Evolutionary conservation across 2,888 invertebrate species (phyloP).

Genomic region (Ethmia dodecea): DNA sequence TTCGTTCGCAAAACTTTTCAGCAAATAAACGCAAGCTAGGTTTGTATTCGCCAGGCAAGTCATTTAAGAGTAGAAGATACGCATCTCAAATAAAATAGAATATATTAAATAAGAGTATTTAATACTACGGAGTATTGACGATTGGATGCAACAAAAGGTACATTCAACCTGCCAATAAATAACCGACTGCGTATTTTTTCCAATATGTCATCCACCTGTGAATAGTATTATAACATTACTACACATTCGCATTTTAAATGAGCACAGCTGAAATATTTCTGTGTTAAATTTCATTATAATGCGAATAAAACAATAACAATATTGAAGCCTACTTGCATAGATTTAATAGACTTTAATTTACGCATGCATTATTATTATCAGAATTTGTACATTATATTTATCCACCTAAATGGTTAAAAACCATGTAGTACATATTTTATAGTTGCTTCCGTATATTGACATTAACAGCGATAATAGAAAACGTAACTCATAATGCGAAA

Average conservation of each 20-base stretch:
- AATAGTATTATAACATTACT: not conserved
- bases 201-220: slow-evolving; percentile 1
- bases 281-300: too few relatives aligned
- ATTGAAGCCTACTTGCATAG: too few relatives aligned
- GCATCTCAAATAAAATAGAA: too few relatives aligned
- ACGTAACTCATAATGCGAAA: not conserved
- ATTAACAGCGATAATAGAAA: not conserved
- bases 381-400: too few relatives aligned
- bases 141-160: not conserved
- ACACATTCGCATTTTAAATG: slow-evolving; percentile 10
- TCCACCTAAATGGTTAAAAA: too few relatives aligned
- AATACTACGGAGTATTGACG: not conserved
- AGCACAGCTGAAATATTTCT: slow-evolving; percentile 13
- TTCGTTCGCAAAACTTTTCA: slow-evolving; percentile 6
- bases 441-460: not conserved
- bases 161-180: not conserved
- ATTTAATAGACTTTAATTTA: too few relatives aligned
- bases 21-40: slow-evolving; percentile 8
- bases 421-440: slow-evolving; percentile 3
- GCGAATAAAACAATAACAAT: too few relatives aligned
- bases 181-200: not conserved
- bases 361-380: too few relatives aligned
- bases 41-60: slow-evolving; percentile 6
- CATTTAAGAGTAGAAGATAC: too few relatives aligned
- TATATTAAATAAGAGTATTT: too few relatives aligned